These are phyloP conservation scores for Mesorhabditis spiculigera DNA, from an alignment of 2,888 invertebrate genomes.

Conservation along the genomic window DNA sequence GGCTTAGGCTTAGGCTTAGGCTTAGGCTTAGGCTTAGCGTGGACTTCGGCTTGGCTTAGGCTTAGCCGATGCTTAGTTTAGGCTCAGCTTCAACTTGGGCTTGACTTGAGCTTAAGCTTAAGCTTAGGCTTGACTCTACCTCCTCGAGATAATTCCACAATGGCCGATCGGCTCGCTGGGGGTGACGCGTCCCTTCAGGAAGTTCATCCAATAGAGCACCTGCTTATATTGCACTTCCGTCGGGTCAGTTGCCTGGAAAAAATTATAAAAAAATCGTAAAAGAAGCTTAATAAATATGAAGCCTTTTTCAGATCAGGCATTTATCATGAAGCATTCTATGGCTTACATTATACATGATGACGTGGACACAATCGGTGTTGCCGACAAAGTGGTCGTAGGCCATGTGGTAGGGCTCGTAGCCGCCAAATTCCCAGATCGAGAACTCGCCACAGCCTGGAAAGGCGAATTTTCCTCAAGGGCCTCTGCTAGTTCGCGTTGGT, in stretches of 20 bases:
- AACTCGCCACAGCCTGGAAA: conserved; percentile 65
- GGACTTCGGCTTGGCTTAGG: conserved; percentile 61
- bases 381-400: conserved; percentile 74
- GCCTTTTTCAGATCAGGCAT: neutral
- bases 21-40: conserved; percentile 59
- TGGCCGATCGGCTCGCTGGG: conserved; percentile 68
- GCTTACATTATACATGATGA: conserved; percentile 65
- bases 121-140: no score
- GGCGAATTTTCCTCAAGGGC: conserved; percentile 44
- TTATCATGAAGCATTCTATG: neutral
- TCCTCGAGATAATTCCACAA: conserved; percentile 65
- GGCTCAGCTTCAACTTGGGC: no score
- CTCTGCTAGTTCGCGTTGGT: no score
- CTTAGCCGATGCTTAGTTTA: no score
- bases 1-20: no score
- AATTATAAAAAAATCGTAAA: neutral
- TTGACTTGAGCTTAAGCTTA: no score
- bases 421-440: conserved; percentile 75
- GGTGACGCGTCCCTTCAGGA: conserved; percentile 70
- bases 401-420: conserved; percentile 70
- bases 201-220: conserved; percentile 74
- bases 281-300: neutral
- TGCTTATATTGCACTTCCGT: conserved; percentile 62
- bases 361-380: conserved; percentile 67
- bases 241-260: conserved; percentile 69